Evolutionary conservation across 2,113 vertebrate genomes (phyloP), one percentile per base, ranked within the genome.

Genomic region (Heloderma charlesbogerti): DNA sequence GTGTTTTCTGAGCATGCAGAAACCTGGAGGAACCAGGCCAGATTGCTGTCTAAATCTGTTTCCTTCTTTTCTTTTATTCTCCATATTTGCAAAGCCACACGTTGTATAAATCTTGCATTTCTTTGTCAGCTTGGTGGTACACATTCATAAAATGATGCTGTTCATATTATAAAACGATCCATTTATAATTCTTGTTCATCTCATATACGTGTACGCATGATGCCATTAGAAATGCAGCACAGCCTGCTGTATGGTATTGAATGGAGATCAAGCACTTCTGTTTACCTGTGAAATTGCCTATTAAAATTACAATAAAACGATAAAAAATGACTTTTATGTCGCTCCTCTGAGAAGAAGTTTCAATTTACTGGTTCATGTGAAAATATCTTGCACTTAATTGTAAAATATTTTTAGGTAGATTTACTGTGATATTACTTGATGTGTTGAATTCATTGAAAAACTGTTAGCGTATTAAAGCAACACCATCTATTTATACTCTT

Each of bases 251-350:
- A 71, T 91, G 84, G 90, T 92, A 93, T 92, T 95, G 96, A 96
- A 95, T 94, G 93, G 95, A 97, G 95, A 95, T 95, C 95, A 97
- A 95, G 94, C 94, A 92, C 91, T 95, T 95, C 94, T 96, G 95
- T 97, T 96, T 96, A 96, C 96, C 95, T 94, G 92, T 95, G 93
- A 96, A 97, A 96, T 93, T 94, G 92, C 93, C 95, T 90, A 94
- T 93, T 93, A 93, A 95, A 95, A 96, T 95, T 94, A 95, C 91
- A 96, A 96, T 94, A 96, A 96, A 93, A 91, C 90, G 91, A 94
- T 95, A 93, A 95, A 94, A n/a, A 95, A 91, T 90, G 94, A 95
- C 93, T 91, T 92, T 93, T 94, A 96, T 88, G 92, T 92, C 54
- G 92, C 93, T 96, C 92, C 94, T 96, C 95, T 91, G 93, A 96